phyloP scores from a whole-genome alignment of 2,888 invertebrate genomes.

The Scaptomyza caliginosa region DNA sequence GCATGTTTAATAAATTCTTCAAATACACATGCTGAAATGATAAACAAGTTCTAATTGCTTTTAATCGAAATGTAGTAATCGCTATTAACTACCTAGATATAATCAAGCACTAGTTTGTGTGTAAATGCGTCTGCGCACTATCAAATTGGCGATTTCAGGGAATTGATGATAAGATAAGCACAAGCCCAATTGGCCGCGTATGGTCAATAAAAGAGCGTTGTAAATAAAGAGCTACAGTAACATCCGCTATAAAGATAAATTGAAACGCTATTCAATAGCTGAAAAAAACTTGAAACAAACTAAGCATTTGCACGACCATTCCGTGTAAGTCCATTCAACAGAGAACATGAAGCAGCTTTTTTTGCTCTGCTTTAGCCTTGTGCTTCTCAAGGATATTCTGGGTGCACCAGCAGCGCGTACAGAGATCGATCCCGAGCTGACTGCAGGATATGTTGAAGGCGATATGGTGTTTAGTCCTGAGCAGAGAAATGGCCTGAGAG shows the following conservation, averaged over 20 bases:
- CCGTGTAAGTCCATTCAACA: background rate
- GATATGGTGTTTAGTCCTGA: slow-evolving; percentile 87
- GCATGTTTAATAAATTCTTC: background rate
- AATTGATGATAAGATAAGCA: slow-evolving; percentile 24
- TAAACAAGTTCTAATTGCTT: background rate
- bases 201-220: background rate
- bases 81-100: background rate
- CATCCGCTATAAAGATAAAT: slow-evolving; percentile 44
- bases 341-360: slow-evolving; percentile 27
- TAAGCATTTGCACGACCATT: background rate
- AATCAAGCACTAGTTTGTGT: background rate
- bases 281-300: background rate
- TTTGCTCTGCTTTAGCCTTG: background rate
- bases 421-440: slow-evolving; percentile 88
- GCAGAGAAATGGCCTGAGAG: slow-evolving; percentile 86
- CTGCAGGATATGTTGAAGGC: slow-evolving; percentile 89
- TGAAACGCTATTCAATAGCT: background rate
- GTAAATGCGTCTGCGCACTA: background rate
- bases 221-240: slow-evolving; percentile 22
- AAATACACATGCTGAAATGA: background rate
- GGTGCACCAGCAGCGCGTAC: slow-evolving; percentile 30
- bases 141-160: background rate
- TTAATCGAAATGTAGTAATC: background rate
- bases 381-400: background rate
- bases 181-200: background rate